These are phyloP conservation scores for Pangasius krempfi DNA, from an alignment of 2,797 vertebrate genomes.

Conservation along the genomic window DNA sequence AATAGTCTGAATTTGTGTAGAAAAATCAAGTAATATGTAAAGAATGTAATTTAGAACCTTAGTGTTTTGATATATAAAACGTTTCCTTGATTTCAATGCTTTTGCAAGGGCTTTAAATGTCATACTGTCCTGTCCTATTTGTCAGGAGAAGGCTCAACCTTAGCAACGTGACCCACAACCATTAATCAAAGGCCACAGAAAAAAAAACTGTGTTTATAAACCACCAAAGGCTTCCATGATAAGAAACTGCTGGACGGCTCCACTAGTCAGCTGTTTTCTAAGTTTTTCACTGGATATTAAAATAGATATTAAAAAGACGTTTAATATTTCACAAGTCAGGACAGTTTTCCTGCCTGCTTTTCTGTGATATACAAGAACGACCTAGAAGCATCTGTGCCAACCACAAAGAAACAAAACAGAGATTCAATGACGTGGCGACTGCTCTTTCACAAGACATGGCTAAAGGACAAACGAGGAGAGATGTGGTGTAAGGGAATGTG, in stretches of 20 bases:
- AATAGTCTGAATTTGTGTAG: background rate
- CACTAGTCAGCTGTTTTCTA: background rate
- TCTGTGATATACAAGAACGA: conserved; percentile 20
- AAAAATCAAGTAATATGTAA: background rate
- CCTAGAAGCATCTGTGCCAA: conserved; percentile 17
- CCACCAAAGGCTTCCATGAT: background rate
- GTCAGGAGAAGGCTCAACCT: background rate
- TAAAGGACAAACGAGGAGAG: conserved; percentile 7
- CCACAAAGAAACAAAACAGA: conserved; percentile 17
- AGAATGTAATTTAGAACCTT: background rate
- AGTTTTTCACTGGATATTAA: conserved; percentile 2
- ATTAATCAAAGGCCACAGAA: background rate
- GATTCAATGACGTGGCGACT: background rate
- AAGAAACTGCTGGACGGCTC: background rate
- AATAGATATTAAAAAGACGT: conserved; percentile 13
- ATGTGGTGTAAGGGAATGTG: conserved; percentile 14
- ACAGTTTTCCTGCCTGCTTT: conserved; percentile 23
- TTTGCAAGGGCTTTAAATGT: background rate
- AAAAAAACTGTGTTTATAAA: background rate
- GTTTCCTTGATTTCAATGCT: background rate
- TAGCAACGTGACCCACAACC: background rate
- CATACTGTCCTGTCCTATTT: background rate
- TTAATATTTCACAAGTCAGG: conserved; percentile 2
- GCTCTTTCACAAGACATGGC: background rate
- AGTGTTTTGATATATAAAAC: background rate